Percentiles rank a stretch among this genome's conserved stretches.
Evolutionary conservation across 2,113 vertebrate species (phyloP).

Genomic region (Gobius niger): DNA sequence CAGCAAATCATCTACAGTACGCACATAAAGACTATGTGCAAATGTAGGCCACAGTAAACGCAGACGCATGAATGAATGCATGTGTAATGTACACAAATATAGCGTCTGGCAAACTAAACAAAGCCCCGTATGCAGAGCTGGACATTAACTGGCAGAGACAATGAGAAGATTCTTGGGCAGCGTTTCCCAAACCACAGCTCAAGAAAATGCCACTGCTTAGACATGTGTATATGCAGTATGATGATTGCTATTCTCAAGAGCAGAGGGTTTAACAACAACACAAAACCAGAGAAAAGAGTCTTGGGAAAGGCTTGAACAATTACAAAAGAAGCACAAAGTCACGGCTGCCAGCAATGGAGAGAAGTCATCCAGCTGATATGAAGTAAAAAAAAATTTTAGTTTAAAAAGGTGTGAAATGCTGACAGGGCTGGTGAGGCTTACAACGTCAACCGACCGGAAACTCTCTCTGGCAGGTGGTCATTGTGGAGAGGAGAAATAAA

Average conservation of each 20-base stretch:
- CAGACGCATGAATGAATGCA: conserved; percentile 12
- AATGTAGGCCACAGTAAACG: background rate
- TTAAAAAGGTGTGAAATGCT: conserved; percentile 24
- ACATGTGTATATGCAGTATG: conserved; percentile 14
- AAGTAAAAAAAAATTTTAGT: background rate
- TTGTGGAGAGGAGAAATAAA: conserved; percentile 11
- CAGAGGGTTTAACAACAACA: conserved; percentile 9
- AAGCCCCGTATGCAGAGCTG: conserved; percentile 1
- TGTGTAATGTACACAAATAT: conserved; percentile 10
- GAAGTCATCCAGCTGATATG: conserved; percentile 22
- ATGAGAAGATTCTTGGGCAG: conserved; percentile 22
- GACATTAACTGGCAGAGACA: conserved; percentile 30
- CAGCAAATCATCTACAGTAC: background rate
- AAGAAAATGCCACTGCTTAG: conserved; percentile 15
- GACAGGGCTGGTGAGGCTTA: conserved; percentile 37
- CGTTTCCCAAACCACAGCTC: conserved; percentile 4
- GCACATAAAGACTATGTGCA: conserved; percentile 7
- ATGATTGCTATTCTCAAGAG: conserved; percentile 10
- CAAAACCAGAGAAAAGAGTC: background rate
- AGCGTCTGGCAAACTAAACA: conserved; percentile 6
- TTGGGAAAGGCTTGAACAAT: conserved; percentile 1
- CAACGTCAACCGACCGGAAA: conserved; percentile 17
- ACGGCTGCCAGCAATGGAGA: conserved; percentile 1
- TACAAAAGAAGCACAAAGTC: conserved; percentile 8
- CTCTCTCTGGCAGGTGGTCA: conserved; percentile 27